Evolutionary conservation across 2,113 vertebrate genomes (phyloP).

Genomic region (Pachypanchax playfairii): DNA sequence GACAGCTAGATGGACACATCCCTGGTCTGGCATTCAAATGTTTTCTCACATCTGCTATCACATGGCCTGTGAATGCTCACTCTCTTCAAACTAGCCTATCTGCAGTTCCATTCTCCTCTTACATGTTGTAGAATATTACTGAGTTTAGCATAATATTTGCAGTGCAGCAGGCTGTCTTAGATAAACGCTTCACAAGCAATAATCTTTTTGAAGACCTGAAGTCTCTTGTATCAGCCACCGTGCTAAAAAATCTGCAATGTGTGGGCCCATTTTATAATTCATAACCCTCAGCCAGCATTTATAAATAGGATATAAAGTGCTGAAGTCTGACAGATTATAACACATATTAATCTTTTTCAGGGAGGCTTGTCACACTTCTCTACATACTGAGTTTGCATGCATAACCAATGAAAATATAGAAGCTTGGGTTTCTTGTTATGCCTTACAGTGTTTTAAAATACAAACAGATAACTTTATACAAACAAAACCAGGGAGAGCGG

Average conservation of each 20-base stretch:
- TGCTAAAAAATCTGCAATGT: conserved; percentile 46
- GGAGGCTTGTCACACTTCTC: conserved; percentile 32
- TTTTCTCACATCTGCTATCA: conserved; percentile 47
- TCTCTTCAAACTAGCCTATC: background rate
- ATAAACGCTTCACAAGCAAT: conserved; percentile 49
- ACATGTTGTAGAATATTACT: conserved; percentile 28
- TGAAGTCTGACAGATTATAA: conserved; percentile 36
- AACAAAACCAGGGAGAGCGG: conserved; percentile 53
- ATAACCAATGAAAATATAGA: conserved; percentile 5
- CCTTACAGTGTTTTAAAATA: conserved; percentile 23
- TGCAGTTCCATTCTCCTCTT: conserved; percentile 9
- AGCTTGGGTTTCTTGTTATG: background rate
- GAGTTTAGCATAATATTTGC: conserved; percentile 40
- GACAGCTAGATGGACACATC: conserved; percentile 70
- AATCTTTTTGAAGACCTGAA: conserved; percentile 50
- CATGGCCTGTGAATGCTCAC: conserved; percentile 12
- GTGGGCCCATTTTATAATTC: conserved; percentile 48
- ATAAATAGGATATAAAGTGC: conserved; percentile 42
- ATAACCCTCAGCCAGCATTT: conserved; percentile 44
- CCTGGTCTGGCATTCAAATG: conserved; percentile 62
- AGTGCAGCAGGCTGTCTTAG: conserved; percentile 41
- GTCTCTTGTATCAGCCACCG: conserved; percentile 48
- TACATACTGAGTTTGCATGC: background rate
- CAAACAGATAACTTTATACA: conserved; percentile 33
- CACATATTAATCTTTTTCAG: conserved; percentile 31